Evolutionary conservation across 2,113 vertebrate species (phyloP).

Genomic region (Macrotus californicus): DNA sequence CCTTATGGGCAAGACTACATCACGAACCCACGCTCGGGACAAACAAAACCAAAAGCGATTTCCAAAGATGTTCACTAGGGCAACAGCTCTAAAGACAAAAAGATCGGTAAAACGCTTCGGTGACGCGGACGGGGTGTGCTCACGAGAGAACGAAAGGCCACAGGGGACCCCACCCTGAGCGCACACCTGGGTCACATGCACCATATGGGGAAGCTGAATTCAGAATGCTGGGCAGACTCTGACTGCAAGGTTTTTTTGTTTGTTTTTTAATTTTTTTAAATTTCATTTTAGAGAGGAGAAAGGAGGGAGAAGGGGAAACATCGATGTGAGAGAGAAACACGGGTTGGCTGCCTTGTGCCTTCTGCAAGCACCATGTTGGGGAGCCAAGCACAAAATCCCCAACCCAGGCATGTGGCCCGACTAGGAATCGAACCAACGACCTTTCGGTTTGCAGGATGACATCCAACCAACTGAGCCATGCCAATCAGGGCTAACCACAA

Average conservation of each 20-base stretch:
- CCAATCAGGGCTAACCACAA: background rate
- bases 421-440: background rate
- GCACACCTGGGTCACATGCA: accelerated
- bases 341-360: too few relatives aligned
- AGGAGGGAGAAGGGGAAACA: too few relatives aligned
- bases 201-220: background rate
- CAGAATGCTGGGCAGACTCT: background rate
- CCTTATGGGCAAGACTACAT: too few relatives aligned
- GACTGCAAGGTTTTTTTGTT: background rate
- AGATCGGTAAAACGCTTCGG: background rate
- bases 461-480: background rate
- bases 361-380: too few relatives aligned
- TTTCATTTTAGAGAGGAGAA: too few relatives aligned
- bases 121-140: background rate
- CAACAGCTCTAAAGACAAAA: background rate
- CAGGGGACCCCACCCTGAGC: accelerated
- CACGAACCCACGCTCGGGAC: too few relatives aligned
- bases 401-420: background rate
- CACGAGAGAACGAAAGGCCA: accelerated
- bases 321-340: too few relatives aligned
- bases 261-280: background rate
- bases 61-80: background rate
- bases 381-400: too few relatives aligned
- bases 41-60: background rate
- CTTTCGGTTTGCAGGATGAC: background rate